Base-by-base conservation (phyloP, 2,797 vertebrate genomes). In the Gymnothorax javanicus region DNA sequence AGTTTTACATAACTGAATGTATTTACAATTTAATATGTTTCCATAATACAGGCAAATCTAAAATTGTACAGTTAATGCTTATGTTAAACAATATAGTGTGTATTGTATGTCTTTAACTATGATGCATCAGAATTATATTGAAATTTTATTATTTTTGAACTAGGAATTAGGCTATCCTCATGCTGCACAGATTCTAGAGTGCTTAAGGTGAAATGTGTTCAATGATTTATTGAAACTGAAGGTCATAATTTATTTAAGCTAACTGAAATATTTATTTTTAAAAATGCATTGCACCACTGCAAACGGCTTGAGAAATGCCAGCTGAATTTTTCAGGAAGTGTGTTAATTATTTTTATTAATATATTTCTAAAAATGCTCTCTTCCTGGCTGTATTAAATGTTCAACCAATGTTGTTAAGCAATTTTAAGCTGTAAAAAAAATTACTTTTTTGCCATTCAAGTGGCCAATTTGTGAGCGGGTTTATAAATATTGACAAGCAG, bases 221-320 rank as follows among this genome's bases (percentile, higher is more conserved):
- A n/a, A 77, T 84, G 20, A 84, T 62, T 84, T 75, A 87, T 84
- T 84, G 27, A 71, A 84, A 73, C 56, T 20, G 27, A 56, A 27
- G 1, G 1, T 62, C 25, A 84, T 87, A 4, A 87, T 64, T 73
- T 79, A 88, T 88, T 83, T 15, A 84, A 50, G 58, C 82, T 27
- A 20, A 83, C 54, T 87, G 67, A 27, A 71, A 56, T 86, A 25
- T 64, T 69, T 6, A 64, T 69, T 43, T 56, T 83, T 27, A 52
- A 57, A 71, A 87, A 83, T 60, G 17, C 27, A 56, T 20, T 82
- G 69, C 52, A 56, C 2, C 17, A 82, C 50, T 69, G 33, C 56
- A 81, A 11, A 81, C 20, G 54, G 17, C 77, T 81, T 81, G n/a
- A 59, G 25, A 25, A 59, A 43, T 43, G 52, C 25, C 27, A 71